phyloP scores from a whole-genome alignment of 2,113 vertebrate genomes.

The Hemibagrus wyckioides region DNA sequence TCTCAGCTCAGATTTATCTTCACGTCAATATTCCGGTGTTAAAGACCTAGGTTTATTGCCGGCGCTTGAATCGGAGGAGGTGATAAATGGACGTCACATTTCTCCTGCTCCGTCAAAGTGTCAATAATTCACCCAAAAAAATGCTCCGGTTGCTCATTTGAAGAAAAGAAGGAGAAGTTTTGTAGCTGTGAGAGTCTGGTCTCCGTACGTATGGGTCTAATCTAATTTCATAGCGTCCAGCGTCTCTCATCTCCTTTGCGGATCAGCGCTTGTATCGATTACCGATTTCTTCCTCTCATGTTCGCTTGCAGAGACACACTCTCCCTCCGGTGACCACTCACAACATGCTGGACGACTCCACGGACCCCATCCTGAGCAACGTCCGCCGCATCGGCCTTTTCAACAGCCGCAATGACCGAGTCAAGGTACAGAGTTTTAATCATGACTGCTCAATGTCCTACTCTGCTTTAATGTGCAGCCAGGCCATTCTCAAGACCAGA shows the following conservation, averaged over 20 bases:
- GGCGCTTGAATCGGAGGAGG: constrained; percentile 23
- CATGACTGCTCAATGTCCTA: no score
- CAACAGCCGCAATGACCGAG: constrained; percentile 87
- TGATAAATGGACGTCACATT: constrained; percentile 32
- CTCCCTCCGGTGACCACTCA: constrained; percentile 97
- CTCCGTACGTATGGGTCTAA: not conserved
- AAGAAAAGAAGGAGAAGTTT: not conserved
- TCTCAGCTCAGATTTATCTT: constrained; percentile 61
- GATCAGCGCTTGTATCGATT: constrained; percentile 32
- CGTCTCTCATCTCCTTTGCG: constrained; percentile 31
- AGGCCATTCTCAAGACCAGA: not conserved
- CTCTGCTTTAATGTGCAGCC: not conserved
- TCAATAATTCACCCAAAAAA: not conserved
- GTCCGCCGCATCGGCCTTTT: constrained; percentile 91
- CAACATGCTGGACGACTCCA: constrained; percentile 91
- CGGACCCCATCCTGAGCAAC: constrained; percentile 89
- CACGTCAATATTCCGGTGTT: constrained; percentile 56
- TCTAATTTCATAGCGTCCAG: not conserved
- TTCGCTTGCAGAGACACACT: constrained; percentile 78
- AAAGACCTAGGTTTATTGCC: constrained; percentile 56
- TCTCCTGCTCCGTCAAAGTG: not conserved
- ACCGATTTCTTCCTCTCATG: constrained; percentile 10
- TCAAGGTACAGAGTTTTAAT: no score
- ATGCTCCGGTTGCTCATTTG: not conserved
- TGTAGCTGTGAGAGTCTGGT: not conserved